Percentiles rank a stretch among this genome's conserved stretches.
Conservation (phyloP, 1,140 invertebrate genomes). For the Oncopodura yosiiana region DNA sequence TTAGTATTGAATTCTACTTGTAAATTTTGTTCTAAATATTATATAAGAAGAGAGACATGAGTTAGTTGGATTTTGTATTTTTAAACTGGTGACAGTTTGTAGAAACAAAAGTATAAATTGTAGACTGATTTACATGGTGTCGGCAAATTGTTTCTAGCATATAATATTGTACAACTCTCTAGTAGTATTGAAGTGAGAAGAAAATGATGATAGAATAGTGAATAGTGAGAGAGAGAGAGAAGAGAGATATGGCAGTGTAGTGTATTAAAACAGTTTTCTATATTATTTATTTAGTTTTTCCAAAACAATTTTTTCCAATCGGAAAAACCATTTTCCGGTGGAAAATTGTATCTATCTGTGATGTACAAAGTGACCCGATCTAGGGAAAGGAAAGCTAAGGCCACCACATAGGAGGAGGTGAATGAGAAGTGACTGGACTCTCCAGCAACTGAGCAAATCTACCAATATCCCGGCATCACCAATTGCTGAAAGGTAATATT, state of each 20-base stretch:
- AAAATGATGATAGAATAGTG: not conserved
- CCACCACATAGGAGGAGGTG: not conserved
- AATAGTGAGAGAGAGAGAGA: not conserved
- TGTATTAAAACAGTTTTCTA: not conserved
- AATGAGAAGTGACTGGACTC: not conserved
- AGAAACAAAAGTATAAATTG: not conserved
- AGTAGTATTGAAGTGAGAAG: not conserved
- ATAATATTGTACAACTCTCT: not conserved
- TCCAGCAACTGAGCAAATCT: not conserved
- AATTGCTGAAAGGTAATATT: constrained; percentile 19
- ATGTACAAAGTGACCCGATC: constrained; percentile 2
- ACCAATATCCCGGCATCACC: constrained; percentile 18
- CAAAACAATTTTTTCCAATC: not conserved
- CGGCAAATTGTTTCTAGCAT: constrained; percentile 15
- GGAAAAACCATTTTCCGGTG: constrained; percentile 12
- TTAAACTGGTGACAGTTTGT: no score
- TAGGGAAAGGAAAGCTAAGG: no score
- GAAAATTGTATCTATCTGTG: constrained; percentile 9
- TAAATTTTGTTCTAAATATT: not conserved
- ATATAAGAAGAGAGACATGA: no score
- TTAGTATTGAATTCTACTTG: not conserved
- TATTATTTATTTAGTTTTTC: constrained; percentile 1
- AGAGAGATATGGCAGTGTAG: not conserved
- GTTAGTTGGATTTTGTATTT: no score
- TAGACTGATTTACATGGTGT: constrained; percentile 5